phyloP scores from a whole-genome alignment of 2,797 vertebrate genomes.

The Balearica regulorum region DNA sequence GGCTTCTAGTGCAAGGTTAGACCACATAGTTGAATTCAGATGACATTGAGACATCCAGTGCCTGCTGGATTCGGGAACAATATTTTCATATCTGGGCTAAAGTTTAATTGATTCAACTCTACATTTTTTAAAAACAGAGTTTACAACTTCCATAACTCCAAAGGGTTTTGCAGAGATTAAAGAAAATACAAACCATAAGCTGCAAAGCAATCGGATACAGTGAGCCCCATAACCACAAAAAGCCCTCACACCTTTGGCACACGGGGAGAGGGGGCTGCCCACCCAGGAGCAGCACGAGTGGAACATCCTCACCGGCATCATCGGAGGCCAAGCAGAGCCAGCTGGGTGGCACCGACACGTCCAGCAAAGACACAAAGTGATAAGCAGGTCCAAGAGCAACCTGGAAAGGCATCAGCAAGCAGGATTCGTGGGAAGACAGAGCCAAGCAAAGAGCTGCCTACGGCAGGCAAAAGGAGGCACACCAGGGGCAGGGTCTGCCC shows the following conservation, averaged over 20 bases:
- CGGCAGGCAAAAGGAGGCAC: rapidly evolving
- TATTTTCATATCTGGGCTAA: background rate
- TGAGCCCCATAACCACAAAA: background rate
- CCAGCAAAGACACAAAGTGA: background rate
- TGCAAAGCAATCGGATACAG: background rate
- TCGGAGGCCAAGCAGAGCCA: background rate
- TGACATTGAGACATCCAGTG: background rate
- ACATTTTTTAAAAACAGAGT: background rate
- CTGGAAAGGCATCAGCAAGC: too few species aligned
- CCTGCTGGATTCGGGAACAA: background rate
- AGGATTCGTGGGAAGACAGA: rapidly evolving
- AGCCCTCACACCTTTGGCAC: background rate
- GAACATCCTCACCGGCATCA: background rate
- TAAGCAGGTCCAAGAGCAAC: too few species aligned
- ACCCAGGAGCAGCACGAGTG: rapidly evolving
- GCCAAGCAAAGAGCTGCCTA: background rate
- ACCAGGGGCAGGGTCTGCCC: rapidly evolving
- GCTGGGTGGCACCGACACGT: background rate
- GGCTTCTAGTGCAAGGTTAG: background rate
- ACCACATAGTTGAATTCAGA: background rate
- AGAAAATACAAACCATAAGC: background rate
- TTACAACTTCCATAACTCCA: background rate
- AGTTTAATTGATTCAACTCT: background rate
- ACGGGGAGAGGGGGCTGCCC: rapidly evolving
- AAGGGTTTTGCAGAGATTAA: background rate